Conservation (phyloP, 1,140 invertebrate species). For the Drosophila sturtevanti region DNA sequence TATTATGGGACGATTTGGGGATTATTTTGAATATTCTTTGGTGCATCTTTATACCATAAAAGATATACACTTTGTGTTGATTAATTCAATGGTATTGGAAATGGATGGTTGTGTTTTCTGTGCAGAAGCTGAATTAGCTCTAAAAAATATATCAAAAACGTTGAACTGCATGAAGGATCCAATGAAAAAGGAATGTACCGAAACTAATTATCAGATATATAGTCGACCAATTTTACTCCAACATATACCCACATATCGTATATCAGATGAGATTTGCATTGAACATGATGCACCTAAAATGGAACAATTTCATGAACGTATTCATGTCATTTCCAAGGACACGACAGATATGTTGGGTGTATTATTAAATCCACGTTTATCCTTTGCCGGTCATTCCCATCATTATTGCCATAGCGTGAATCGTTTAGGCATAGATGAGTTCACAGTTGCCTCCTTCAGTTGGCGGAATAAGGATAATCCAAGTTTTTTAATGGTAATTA, state of each 20-base stretch:
- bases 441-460: conserved; percentile 95
- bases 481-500: conserved; percentile 89
- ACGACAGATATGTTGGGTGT: conserved; percentile 88
- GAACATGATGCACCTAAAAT: conserved; percentile 89
- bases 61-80: conserved; percentile 92
- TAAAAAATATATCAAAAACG: no score
- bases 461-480: conserved; percentile 97
- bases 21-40: conserved; percentile 88
- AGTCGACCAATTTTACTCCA: conserved; percentile 91
- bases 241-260: conserved; percentile 96
- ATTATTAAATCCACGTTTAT: conserved; percentile 90
- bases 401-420: conserved; percentile 89
- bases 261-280: conserved; percentile 92
- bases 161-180: conserved; percentile 77
- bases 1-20: conserved; percentile 90
- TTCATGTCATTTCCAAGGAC: conserved; percentile 94
- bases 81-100: conserved; percentile 99
- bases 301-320: conserved; percentile 88
- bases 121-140: no score
- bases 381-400: conserved; percentile 96
- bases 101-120: conserved; percentile 96
- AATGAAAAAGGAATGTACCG: conserved; percentile 45
- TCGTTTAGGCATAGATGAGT: conserved; percentile 85
- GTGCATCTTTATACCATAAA: conserved; percentile 89
- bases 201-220: conserved; percentile 66